phyloP scores from a whole-genome alignment of 1,140 invertebrate species.

The Pseudomyrmex flavicornis region DNA sequence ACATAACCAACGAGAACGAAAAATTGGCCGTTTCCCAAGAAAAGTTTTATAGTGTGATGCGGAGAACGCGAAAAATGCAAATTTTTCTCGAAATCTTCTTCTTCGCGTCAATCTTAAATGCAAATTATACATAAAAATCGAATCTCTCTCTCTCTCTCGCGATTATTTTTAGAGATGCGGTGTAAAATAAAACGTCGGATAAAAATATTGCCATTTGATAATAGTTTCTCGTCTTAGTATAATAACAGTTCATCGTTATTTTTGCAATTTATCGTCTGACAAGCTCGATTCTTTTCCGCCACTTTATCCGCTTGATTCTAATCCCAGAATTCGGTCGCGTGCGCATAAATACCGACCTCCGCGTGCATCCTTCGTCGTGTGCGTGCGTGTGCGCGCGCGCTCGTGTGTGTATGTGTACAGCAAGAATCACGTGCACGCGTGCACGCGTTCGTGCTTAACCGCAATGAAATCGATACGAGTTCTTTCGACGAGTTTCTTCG shows the following conservation, averaged over 20 bases:
- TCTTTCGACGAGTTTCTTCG: conserved; percentile 52
- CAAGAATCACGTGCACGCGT: conserved; percentile 36
- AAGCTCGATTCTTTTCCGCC: conserved; percentile 48
- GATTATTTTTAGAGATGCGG: too few species aligned
- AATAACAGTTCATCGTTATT: conserved; percentile 10
- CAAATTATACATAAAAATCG: too few species aligned
- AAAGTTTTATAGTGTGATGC: conserved; percentile 13
- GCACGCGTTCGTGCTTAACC: conserved; percentile 61
- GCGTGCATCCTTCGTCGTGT: neutral
- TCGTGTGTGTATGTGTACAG: neutral
- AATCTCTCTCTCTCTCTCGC: too few species aligned
- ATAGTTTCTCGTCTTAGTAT: neutral
- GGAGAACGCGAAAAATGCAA: neutral
- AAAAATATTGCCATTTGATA: neutral
- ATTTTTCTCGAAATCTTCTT: neutral
- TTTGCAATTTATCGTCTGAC: conserved; percentile 15
- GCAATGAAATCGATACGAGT: conserved; percentile 70
- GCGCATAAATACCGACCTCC: conserved; percentile 56
- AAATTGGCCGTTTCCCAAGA: neutral
- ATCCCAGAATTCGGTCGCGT: conserved; percentile 44
- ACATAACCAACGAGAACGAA: conserved; percentile 21
- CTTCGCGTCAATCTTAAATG: too few species aligned
- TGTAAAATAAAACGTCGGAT: neutral
- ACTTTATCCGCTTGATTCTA: conserved; percentile 43
- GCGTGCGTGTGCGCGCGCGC: neutral